A percentile compares a stretch with the other conserved stretches of the same genome.
phyloP scores from a whole-genome alignment of 2,797 vertebrate genomes.

The Paramormyrops hopkinsi region DNA sequence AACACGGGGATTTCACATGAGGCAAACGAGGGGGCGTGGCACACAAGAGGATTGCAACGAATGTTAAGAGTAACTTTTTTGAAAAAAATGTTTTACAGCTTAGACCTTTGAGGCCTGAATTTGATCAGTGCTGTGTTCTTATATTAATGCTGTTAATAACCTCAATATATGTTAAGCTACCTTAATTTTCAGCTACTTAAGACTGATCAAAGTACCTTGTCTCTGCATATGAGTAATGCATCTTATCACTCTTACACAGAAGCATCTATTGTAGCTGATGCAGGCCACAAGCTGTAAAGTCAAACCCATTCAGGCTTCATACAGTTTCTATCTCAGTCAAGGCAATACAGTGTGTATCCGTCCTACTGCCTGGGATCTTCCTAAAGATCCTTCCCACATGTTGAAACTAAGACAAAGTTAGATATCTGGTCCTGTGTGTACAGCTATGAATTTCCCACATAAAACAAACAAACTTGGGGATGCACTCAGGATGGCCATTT shows the following conservation, averaged over 20 bases:
- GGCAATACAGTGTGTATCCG: background rate
- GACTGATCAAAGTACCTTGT: background rate
- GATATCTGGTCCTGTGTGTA: background rate
- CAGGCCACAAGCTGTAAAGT: background rate
- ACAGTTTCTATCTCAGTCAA: background rate
- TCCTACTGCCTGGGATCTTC: background rate
- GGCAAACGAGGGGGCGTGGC: background rate
- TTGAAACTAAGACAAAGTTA: background rate
- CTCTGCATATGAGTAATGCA: conserved; percentile 6
- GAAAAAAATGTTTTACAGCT: background rate
- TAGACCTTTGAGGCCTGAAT: background rate
- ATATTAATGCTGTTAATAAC: background rate
- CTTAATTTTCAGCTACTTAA: background rate
- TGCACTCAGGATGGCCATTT: background rate
- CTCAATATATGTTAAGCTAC: background rate
- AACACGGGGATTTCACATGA: background rate
- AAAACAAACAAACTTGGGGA: background rate
- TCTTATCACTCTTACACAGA: background rate
- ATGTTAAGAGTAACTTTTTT: background rate
- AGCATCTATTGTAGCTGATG: background rate
- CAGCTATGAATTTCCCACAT: background rate
- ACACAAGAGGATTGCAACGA: background rate
- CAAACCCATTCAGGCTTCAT: background rate
- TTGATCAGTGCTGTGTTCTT: background rate
- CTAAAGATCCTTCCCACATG: background rate